phyloP scores from a whole-genome alignment of 2,888 invertebrate genomes.

The Tachina fera region DNA sequence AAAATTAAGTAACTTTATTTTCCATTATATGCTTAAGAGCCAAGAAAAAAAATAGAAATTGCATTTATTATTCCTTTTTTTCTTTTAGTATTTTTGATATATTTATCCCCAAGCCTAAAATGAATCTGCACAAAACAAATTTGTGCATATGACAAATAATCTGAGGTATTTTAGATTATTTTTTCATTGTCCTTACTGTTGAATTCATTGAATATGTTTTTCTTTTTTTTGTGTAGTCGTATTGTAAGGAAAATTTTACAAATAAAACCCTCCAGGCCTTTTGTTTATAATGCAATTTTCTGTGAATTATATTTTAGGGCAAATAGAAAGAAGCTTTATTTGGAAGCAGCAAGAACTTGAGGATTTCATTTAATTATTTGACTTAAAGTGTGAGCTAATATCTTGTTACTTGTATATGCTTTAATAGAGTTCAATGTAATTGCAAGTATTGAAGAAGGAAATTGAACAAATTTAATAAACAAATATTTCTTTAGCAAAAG shows the following conservation, averaged over 20 bases:
- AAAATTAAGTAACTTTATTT: neutral
- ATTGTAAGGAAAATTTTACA: neutral
- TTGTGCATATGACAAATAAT: slow-evolving; percentile 42
- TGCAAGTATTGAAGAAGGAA: neutral
- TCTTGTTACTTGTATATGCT: neutral
- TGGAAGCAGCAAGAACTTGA: neutral
- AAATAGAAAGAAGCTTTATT: slow-evolving; percentile 31
- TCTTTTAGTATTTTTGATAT: slow-evolving; percentile 16
- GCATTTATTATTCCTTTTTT: neutral
- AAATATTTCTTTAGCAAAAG: neutral
- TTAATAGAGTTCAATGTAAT: neutral
- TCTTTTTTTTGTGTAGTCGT: slow-evolving; percentile 1
- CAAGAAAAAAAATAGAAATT: neutral
- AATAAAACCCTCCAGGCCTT: slow-evolving; percentile 8
- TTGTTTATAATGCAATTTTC: slow-evolving; percentile 51
- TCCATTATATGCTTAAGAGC: neutral
- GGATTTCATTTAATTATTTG: neutral
- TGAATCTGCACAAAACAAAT: slow-evolving; percentile 16
- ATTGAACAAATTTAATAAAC: neutral
- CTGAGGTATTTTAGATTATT: slow-evolving; percentile 26
- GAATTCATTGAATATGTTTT: slow-evolving; percentile 31
- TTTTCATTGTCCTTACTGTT: slow-evolving; percentile 1
- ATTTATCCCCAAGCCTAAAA: slow-evolving; percentile 42
- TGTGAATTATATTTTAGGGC: slow-evolving; percentile 26
- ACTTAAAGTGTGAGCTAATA: neutral